phyloP scores from a whole-genome alignment of 2,888 invertebrate species.

The Seira ritae region DNA sequence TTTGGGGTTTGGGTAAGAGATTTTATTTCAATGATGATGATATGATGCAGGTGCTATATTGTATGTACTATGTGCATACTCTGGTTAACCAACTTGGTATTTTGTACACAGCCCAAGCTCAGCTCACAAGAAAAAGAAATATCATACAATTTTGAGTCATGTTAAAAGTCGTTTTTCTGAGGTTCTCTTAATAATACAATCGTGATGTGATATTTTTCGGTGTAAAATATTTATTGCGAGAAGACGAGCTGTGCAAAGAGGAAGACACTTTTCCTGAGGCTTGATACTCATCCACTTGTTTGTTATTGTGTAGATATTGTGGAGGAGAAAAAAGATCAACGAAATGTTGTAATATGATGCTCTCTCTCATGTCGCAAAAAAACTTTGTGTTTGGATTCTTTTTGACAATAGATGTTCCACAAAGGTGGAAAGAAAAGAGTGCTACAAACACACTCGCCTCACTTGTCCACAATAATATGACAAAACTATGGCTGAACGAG shows the following conservation, averaged over 20 bases:
- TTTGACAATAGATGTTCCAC: background rate
- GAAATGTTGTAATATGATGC: conserved; percentile 1
- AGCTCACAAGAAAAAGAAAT: background rate
- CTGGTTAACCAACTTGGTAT: background rate
- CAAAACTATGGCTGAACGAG: background rate
- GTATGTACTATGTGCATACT: background rate
- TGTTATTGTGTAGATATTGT: background rate
- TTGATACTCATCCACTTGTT: background rate
- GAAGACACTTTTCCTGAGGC: background rate
- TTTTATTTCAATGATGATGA: background rate
- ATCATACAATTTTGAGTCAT: background rate
- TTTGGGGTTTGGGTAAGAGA: background rate
- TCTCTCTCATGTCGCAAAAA: conserved; percentile 1
- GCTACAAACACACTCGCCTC: background rate
- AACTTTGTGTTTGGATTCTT: background rate
- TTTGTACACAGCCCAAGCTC: background rate
- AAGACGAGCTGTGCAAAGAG: background rate
- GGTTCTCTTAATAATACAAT: conserved; percentile 15
- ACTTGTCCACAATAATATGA: background rate
- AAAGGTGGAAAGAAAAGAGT: background rate
- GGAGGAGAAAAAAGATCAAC: background rate
- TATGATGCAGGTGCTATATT: background rate
- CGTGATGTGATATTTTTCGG: conserved; percentile 5
- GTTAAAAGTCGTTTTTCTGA: background rate
- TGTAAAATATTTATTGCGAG: conserved; percentile 1